Base-by-base conservation (phyloP, 2,113 vertebrate species). In the Dicentrarchus labrax region DNA sequence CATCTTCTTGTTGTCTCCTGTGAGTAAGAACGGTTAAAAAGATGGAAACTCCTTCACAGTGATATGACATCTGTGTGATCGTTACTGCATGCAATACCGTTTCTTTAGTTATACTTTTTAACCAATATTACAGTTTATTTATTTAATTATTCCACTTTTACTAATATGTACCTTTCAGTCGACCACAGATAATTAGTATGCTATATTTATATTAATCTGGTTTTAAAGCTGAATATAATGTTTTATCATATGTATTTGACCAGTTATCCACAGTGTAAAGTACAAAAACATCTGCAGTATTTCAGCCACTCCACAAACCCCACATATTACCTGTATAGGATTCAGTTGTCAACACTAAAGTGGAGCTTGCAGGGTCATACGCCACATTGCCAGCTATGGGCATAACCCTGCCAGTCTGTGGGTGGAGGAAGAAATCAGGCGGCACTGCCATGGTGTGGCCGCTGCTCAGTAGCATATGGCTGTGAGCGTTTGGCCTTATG, bases 381-480 rank as follows among this genome's bases (percentile, higher is more conserved):
- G 95, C 95, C 54, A 97, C 69, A 0, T 97, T 97, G 9, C 97
- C 97, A 15, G 94, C 89, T 22, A 97, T 50, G 0, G 95, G 96
- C 75, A 98, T 93, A 21, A 97, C 87, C n/a, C 89, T 93, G 30
- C 96, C 95, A 0, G 97, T 98, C 61, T 96, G 92, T 0, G 96
- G 96, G 80, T 98, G 96, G 41, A 99, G 64, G 64, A 97, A 96
- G 87, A 94, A 95, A 70, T 96, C 91, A 0, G 87, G 47, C 0
- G 96, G 96, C 47, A 97, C 94, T 0, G 95, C 76, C 78, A 93
- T 94, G 73, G 88, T 82, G 83, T 95, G 95, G 38, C 95, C 94
- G 6, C 89, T 95, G 80, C 88, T 88, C 48, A 96, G 85, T 64
- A 97, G 86, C 96, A 96, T 95, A 7, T 91, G 87, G 36, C 91